Evolutionary conservation across 2,797 vertebrate genomes (phyloP).

Genomic region (Ammospiza maritima): DNA sequence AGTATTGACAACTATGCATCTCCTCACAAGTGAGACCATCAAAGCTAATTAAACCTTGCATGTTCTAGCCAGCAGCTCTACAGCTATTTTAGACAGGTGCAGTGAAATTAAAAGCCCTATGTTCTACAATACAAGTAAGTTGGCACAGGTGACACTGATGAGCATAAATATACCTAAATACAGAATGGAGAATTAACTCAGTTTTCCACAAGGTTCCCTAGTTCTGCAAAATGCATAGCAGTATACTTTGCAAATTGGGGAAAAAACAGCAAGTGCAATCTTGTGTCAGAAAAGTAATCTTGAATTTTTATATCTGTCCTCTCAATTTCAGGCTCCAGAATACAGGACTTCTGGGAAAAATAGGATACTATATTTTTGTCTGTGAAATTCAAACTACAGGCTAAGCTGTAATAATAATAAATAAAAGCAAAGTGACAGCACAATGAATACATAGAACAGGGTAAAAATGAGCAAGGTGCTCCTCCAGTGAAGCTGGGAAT

Average conservation of each 20-base stretch:
- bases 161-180: not conserved
- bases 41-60: not conserved
- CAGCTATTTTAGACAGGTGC: not conserved
- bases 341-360: not conserved
- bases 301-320: not conserved
- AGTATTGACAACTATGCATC: not conserved
- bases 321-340: not conserved
- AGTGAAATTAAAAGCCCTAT: not conserved
- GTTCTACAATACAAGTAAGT: not conserved
- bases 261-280: not conserved
- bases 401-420: not conserved
- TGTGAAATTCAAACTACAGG: not conserved
- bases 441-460: accelerated
- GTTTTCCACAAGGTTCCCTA: not conserved
- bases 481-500: not conserved
- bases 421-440: not conserved
- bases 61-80: not conserved
- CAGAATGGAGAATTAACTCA: not conserved
- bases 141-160: not conserved
- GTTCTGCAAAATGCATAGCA: not conserved
- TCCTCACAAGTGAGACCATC: not conserved
- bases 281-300: not conserved
- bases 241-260: accelerated
- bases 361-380: not conserved
- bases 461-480: not conserved